These are phyloP conservation scores for Menidia beryllina DNA, from an alignment of 2,113 vertebrate species.

Conservation along the genomic window DNA sequence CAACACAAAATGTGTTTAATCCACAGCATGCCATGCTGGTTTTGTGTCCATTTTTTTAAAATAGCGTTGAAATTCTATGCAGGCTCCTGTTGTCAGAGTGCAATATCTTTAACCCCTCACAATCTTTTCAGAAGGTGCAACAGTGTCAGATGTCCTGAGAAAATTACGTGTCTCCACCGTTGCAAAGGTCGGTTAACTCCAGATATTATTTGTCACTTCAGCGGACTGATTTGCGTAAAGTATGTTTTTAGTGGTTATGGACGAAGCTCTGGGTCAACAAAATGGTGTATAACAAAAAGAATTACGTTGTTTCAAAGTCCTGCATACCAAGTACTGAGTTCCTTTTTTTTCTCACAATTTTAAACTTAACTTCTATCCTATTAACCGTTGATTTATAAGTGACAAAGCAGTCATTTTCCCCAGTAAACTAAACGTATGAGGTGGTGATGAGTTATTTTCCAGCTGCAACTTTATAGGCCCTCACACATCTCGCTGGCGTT, in stretches of 20 bases:
- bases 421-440: constrained; percentile 66
- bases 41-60: too few relatives aligned
- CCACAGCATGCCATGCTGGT: too few relatives aligned
- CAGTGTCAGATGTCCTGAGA: background rate
- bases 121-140: background rate
- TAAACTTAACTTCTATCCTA: constrained; percentile 49
- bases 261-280: too few relatives aligned
- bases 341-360: constrained; percentile 17
- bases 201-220: background rate
- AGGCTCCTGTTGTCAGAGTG: too few relatives aligned
- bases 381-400: constrained; percentile 67
- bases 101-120: too few relatives aligned
- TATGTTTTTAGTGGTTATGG: too few relatives aligned
- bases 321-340: too few relatives aligned
- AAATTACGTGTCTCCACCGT: too few relatives aligned
- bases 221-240: background rate
- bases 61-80: too few relatives aligned
- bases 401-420: constrained; percentile 52
- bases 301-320: too few relatives aligned
- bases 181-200: background rate
- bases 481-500: constrained; percentile 36
- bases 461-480: constrained; percentile 51
- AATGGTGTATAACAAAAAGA: too few relatives aligned
- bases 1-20: too few relatives aligned
- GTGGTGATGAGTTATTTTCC: constrained; percentile 68